Evolutionary conservation across 2,888 invertebrate genomes (phyloP), one percentile per base, ranked within the genome.

Genomic region (Mallateleia sp.): DNA sequence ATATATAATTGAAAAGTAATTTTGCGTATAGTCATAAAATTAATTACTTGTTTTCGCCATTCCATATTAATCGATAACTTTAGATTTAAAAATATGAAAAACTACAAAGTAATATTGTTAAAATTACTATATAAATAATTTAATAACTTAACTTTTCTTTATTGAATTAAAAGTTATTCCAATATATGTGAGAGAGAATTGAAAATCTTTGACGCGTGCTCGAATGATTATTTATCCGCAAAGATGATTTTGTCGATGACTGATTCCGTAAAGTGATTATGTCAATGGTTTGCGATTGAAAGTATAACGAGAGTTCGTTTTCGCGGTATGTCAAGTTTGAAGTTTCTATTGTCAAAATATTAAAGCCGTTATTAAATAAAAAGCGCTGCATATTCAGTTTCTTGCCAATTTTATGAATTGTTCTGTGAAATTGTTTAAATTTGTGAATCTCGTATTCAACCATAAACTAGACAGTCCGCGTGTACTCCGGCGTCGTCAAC

Each of bases 401-500:
- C 85, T 84, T 80, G 80, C 75, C 81, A 83, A 84, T 87, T 82
- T 82, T 77, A 66, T 75, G 71, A 87, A 80, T 83, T 87, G 87
- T 84, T 47, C 77, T 50, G 71, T 50, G 54, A 85, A 85, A 88
- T 85, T 83, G 85, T 88, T 82, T 82, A 83, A 88, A 88, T 85
- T 88, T 67, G 82, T 75, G 78, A 85, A 85, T 88, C 85, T 82
- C 88, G 85, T 71, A 88, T 82, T 88, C 85, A 74, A 66, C 85
- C 85, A 82, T 88, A 88, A 88, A 88, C 79, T 79, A 85, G 85
- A 85, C 75, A 32, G 74, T 81, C 84, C 64, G 66, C 60, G 85
- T 83, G 85, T 85, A 81, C 88, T 82, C 77, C 79, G 60, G 32
- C 56, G 82, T 79, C 88, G 85, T 85, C 85, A 88, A 85, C 88